A percentile compares a stretch with the other conserved stretches of the same genome.
Conservation (phyloP, 2,888 invertebrate genomes). For the Operophtera brumata region DNA sequence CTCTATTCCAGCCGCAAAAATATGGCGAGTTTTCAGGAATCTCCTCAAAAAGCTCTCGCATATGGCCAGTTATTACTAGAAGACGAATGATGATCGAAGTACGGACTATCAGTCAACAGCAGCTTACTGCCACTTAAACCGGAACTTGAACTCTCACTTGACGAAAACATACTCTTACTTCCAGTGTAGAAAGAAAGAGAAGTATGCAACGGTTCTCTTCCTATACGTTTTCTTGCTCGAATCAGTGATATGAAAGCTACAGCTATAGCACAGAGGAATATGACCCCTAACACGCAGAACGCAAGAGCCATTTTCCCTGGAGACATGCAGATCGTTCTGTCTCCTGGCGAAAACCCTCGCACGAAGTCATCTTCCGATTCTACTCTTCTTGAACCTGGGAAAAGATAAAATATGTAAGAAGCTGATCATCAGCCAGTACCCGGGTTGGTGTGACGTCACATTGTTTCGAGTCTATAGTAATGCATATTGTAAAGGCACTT, state of each 20-base stretch:
- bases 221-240: conserved; percentile 79
- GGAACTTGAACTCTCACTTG: conserved; percentile 81
- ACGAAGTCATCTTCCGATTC: conserved; percentile 66
- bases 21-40: not conserved
- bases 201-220: conserved; percentile 72
- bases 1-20: too few relatives aligned
- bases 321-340: conserved; percentile 85
- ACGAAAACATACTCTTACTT: conserved; percentile 82
- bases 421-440: not conserved
- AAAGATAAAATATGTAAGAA: not conserved
- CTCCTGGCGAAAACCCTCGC: conserved; percentile 77
- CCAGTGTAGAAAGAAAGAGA: conserved; percentile 81
- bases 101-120: conserved; percentile 82
- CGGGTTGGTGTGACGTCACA: not conserved
- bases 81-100: conserved; percentile 79
- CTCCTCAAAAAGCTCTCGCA: conserved; percentile 60
- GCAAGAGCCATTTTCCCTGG: conserved; percentile 88
- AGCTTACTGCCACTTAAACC: conserved; percentile 82
- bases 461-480: too few relatives aligned
- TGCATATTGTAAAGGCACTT: too few relatives aligned
- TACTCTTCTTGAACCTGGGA: conserved; percentile 68
- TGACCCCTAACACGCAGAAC: conserved; percentile 85
- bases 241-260: conserved; percentile 85
- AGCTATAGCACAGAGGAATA: conserved; percentile 86
- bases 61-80: conserved; percentile 79